Conservation (phyloP, 2,888 invertebrate genomes). For the Teleiodes luculella region DNA sequence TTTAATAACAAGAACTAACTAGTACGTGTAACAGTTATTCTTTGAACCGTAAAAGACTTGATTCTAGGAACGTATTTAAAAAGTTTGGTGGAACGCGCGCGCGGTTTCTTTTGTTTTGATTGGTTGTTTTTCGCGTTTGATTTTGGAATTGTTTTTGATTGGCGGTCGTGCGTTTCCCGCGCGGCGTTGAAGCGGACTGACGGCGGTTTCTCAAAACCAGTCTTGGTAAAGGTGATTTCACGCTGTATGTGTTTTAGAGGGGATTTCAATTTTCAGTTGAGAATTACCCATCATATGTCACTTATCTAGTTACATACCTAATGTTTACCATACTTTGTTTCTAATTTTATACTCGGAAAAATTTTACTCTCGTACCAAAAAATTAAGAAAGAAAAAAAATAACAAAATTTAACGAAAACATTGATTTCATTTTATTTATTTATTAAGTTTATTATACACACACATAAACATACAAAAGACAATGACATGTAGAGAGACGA, state of each 20-base stretch:
- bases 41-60: conserved; percentile 6
- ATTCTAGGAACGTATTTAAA: neutral
- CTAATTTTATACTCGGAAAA: too few species aligned
- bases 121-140: conserved; percentile 3
- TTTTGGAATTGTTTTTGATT: conserved; percentile 12
- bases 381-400: too few species aligned
- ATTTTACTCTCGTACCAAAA: too few species aligned
- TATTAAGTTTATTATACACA: neutral
- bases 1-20: conserved; percentile 13
- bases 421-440: neutral
- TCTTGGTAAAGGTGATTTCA: conserved; percentile 42
- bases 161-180: conserved; percentile 13
- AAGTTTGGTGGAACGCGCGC: conserved; percentile 10
- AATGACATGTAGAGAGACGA: too few species aligned
- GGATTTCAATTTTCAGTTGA: neutral
- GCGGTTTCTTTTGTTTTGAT: conserved; percentile 6
- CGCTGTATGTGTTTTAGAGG: conserved; percentile 17
- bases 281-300: neutral
- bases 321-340: too few species aligned
- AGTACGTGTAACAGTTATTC: conserved; percentile 3
- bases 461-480: too few species aligned
- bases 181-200: conserved; percentile 49
- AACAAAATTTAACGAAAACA: neutral
- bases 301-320: neutral
- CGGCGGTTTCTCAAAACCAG: conserved; percentile 58